phyloP scores from a whole-genome alignment of 2,113 vertebrate genomes.

The Mustela nigripes region DNA sequence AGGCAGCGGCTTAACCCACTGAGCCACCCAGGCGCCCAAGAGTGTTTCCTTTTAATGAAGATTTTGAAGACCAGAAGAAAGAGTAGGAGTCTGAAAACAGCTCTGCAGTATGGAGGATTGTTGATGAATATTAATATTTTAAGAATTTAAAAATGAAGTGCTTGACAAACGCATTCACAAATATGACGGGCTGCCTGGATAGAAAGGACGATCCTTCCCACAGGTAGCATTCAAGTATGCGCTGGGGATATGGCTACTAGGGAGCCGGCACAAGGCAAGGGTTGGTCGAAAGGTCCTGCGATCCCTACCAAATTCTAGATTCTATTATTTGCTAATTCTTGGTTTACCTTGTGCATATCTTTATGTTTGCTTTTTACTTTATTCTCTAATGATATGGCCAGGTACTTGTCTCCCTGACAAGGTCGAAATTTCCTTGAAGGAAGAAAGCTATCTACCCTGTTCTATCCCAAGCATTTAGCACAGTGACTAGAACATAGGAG shows the following conservation, averaged over 20 bases:
- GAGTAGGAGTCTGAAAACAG: neutral
- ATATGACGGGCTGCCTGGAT: neutral
- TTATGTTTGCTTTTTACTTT: neutral
- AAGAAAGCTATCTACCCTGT: neutral
- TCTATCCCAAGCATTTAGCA: neutral
- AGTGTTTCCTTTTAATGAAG: neutral
- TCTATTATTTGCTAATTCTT: neutral
- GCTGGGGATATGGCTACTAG: neutral
- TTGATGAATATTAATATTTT: neutral
- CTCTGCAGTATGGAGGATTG: neutral
- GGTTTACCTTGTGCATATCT: neutral
- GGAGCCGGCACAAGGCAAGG: neutral
- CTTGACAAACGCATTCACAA: neutral
- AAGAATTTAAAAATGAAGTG: constrained; percentile 18
- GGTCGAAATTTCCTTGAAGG: neutral
- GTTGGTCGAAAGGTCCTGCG: neutral
- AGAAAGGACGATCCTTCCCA: neutral
- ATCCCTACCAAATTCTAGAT: neutral
- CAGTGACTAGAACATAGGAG: neutral
- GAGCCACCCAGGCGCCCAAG: neutral
- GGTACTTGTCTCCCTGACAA: neutral
- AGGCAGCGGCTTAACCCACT: no score
- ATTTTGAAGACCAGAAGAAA: neutral
- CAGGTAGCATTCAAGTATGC: neutral
- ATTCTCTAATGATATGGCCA: neutral